These are phyloP conservation scores for Melitaea athalia DNA, from an alignment of 2,888 invertebrate species.

Conservation along the genomic window DNA sequence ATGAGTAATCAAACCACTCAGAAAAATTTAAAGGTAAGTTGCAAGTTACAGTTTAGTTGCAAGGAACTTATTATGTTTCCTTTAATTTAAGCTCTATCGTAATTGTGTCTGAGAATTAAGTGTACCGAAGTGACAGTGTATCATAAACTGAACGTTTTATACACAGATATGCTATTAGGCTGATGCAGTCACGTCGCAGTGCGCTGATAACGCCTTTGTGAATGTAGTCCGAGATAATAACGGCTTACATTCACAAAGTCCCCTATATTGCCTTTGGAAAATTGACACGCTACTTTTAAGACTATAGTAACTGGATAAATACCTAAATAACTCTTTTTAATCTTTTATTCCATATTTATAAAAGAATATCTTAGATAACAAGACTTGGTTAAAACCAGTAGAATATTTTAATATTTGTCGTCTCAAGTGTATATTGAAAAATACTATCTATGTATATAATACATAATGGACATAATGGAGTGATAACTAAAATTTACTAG, in stretches of 20 bases:
- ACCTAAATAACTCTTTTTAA: background rate
- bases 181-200: conserved; percentile 36
- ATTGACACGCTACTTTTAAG: background rate
- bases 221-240: conserved; percentile 34
- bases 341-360: background rate
- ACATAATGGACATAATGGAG: too few relatives aligned
- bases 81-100: background rate
- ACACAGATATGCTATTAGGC: conserved; percentile 33
- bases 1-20: too few relatives aligned
- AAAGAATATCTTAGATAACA: too few relatives aligned
- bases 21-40: too few relatives aligned
- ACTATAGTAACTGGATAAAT: background rate
- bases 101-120: conserved; percentile 27
- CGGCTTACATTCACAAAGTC: conserved; percentile 27
- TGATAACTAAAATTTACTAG: too few relatives aligned
- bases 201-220: conserved; percentile 40
- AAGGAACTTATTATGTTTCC: background rate
- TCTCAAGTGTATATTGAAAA: too few relatives aligned
- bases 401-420: too few relatives aligned
- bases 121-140: conserved; percentile 23
- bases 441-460: too few relatives aligned
- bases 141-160: conserved; percentile 31
- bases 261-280: conserved; percentile 12
- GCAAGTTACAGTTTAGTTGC: too few relatives aligned
- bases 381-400: too few relatives aligned